phyloP scores from a whole-genome alignment of 2,888 invertebrate species.

The Thymelicus lineola region DNA sequence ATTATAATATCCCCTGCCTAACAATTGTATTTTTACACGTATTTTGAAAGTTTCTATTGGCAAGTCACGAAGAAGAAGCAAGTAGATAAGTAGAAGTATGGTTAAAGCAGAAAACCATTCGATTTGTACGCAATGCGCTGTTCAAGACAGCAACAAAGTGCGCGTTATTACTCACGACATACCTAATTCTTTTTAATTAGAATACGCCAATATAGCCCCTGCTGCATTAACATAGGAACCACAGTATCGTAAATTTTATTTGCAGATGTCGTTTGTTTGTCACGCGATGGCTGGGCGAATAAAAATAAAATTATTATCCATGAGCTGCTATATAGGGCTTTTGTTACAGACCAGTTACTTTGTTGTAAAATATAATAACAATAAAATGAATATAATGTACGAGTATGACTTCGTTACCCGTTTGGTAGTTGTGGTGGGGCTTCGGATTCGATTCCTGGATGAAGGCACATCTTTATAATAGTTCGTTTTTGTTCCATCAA shows the following conservation, averaged over 20 bases:
- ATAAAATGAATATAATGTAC: too few relatives aligned
- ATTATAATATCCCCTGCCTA: too few relatives aligned
- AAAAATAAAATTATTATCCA: slow-evolving; percentile 49
- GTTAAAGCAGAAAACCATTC: slow-evolving; percentile 44
- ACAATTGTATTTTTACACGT: too few relatives aligned
- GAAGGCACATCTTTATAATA: too few relatives aligned
- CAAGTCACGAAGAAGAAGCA: neutral
- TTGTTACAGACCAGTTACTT: neutral
- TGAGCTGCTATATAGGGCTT: slow-evolving; percentile 30
- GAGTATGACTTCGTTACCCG: too few relatives aligned
- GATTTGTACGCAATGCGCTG: slow-evolving; percentile 45
- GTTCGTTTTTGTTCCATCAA: too few relatives aligned
- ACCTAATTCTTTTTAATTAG: slow-evolving; percentile 35
- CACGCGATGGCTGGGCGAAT: slow-evolving; percentile 50
- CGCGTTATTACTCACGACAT: slow-evolving; percentile 44
- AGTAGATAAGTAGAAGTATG: neutral
- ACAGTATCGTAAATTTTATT: slow-evolving; percentile 13
- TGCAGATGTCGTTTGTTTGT: slow-evolving; percentile 44
- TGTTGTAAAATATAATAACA: too few relatives aligned
- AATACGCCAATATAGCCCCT: slow-evolving; percentile 41
- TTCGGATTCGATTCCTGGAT: too few relatives aligned
- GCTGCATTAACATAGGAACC: slow-evolving; percentile 34
- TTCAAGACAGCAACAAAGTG: slow-evolving; percentile 43
- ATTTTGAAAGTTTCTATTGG: too few relatives aligned
- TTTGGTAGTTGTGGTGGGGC: too few relatives aligned